These are phyloP conservation scores for Polymixis lichenea DNA, from an alignment of 2,888 invertebrate genomes.

Conservation along the genomic window DNA sequence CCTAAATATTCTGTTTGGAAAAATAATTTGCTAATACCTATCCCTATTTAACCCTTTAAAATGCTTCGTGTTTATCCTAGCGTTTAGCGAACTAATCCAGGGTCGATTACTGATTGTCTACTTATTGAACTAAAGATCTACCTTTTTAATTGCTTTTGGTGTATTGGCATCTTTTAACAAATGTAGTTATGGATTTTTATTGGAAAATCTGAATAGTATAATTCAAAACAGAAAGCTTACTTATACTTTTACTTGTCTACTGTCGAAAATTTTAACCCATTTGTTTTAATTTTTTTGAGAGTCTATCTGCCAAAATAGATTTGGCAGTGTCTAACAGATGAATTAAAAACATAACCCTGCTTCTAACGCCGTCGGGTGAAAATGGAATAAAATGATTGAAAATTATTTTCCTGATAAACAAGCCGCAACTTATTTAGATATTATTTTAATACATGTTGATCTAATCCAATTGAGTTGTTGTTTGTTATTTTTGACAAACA, in stretches of 20 bases:
- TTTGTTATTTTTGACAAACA: background rate
- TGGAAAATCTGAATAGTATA: too few species aligned
- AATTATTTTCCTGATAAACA: background rate
- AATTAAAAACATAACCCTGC: too few species aligned
- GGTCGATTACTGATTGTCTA: slow-evolving; percentile 15
- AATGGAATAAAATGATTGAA: background rate
- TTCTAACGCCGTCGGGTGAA: too few species aligned
- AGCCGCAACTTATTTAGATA: too few species aligned
- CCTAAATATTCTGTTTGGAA: background rate
- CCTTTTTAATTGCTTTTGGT: slow-evolving; percentile 18
- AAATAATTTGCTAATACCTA: slow-evolving; percentile 19
- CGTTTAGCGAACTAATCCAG: slow-evolving; percentile 29
- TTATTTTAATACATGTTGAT: too few species aligned
- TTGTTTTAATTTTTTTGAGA: background rate
- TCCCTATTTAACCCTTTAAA: slow-evolving; percentile 29
- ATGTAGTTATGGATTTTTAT: too few species aligned
- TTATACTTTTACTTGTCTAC: too few species aligned
- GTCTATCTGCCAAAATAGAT: background rate
- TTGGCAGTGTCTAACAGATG: background rate
- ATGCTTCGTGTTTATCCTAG: slow-evolving; percentile 36
- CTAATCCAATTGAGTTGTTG: too few species aligned
- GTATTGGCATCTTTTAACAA: background rate
- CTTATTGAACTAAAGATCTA: slow-evolving; percentile 3
- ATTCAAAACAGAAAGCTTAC: too few species aligned
- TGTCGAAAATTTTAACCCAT: background rate